Base-by-base conservation (phyloP, 2,113 vertebrate species). In the Gobius niger region DNA sequence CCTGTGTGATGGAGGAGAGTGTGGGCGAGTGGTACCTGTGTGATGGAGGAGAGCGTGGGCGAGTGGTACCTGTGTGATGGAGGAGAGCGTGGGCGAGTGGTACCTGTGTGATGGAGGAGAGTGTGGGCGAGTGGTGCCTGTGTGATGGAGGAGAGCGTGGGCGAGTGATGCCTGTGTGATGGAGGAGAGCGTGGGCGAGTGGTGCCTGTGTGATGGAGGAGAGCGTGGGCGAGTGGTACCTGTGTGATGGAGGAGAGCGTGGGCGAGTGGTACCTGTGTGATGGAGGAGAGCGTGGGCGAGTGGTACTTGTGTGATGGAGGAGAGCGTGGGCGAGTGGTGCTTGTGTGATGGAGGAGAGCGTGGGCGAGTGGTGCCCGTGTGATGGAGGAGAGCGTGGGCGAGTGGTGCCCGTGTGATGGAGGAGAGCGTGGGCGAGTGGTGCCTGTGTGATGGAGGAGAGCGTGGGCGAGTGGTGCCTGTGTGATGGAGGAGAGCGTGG, bases 101-200 rank as follows among this genome's bases (percentile, higher is more conserved):
- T 94, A 98, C 97, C 96, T 98, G 96, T 75, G 96, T 96, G 90
- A 98, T 98, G 91, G 96, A 97, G 84, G 95, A 95, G 89, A 98
- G 92, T 56, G 96, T 96, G 84, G 96, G 95, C 75, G 97, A 96
- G 91, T 95, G 96, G 78, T 91, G 91, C 63, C 93, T 76, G n/a
- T n/a, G n/a, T n/a, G n/a, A n/a, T n/a, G n/a, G n/a, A n/a, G n/a
- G n/a, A n/a, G n/a, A n/a, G n/a, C n/a, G n/a, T n/a, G n/a, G n/a
- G n/a, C n/a, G n/a, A n/a, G n/a, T n/a, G 9, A 12, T 94, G 98
- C 97, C 96, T 98, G 96, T 75, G 96, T 96, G 90, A 98, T 98
- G 91, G 96, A 97, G 84, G 95, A 95, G 89, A 98, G 92, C 57
- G 96, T 96, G 84, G 96, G 95, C 75, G 97, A 96, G 91, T 95